Conservation (phyloP, 1,140 invertebrate species). For the Drosophila kanapiae region DNA sequence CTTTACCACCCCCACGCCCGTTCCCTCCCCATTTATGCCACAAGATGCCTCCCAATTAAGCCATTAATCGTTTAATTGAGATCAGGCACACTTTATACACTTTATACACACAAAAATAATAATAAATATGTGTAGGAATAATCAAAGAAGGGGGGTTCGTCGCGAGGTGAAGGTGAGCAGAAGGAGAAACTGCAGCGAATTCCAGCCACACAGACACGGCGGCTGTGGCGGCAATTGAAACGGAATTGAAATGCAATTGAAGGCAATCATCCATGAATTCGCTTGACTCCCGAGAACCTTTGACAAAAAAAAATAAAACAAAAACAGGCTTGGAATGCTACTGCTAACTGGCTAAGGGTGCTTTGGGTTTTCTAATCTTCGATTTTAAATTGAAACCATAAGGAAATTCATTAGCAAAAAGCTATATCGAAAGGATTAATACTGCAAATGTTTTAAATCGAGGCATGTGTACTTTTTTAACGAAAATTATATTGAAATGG, state of each 20-base stretch:
- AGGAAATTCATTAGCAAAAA: too few species aligned
- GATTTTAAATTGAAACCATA: background rate
- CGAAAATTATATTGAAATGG: background rate
- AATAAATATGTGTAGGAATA: background rate
- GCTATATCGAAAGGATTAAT: too few species aligned
- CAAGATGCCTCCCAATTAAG: conserved; percentile 33
- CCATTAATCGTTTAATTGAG: conserved; percentile 46
- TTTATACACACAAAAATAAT: background rate
- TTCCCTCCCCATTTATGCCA: background rate
- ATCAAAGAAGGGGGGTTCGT: conserved; percentile 11
- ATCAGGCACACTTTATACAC: conserved; percentile 29
- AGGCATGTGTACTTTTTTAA: too few species aligned
- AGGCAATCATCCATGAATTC: conserved; percentile 53
- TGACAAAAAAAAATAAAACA: background rate
- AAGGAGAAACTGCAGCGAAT: conserved; percentile 44
- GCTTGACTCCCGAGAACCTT: conserved; percentile 39
- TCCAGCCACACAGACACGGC: conserved; percentile 3
- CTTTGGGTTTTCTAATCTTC: background rate
- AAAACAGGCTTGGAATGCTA: background rate
- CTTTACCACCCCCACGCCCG: background rate
- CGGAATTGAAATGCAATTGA: conserved; percentile 57
- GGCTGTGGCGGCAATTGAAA: conserved; percentile 42
- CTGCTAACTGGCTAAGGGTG: background rate
- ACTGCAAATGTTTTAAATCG: too few species aligned
- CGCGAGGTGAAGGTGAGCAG: conserved; percentile 50